phyloP scores from a whole-genome alignment of 2,797 vertebrate species.

The Eospalax fontanierii region DNA sequence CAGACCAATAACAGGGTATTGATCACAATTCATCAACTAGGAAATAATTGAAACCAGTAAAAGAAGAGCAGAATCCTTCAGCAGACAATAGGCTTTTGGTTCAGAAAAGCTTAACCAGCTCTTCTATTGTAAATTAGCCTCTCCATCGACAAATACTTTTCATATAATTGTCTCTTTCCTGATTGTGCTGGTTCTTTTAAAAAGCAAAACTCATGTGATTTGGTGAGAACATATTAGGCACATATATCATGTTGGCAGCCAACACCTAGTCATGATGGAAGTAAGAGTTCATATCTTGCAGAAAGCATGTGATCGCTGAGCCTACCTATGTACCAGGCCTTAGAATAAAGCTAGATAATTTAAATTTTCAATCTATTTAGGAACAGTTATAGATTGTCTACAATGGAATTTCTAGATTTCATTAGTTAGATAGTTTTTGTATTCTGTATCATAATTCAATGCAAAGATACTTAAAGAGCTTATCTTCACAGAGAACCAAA shows the following conservation, averaged over 20 bases:
- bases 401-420: constrained; percentile 1
- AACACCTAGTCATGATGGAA: constrained; percentile 58
- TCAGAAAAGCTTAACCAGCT: constrained; percentile 82
- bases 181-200: constrained; percentile 66
- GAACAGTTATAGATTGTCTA: neutral
- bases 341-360: constrained; percentile 28
- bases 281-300: constrained; percentile 48
- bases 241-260: constrained; percentile 64
- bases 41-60: constrained; percentile 86
- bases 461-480: neutral
- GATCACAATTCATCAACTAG: constrained; percentile 88
- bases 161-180: constrained; percentile 73
- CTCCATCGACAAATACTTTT: constrained; percentile 71
- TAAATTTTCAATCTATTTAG: constrained; percentile 2
- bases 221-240: constrained; percentile 57
- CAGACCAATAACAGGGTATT: constrained; percentile 89
- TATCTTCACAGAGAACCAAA: constrained; percentile 35
- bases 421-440: constrained; percentile 16
- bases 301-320: constrained; percentile 16
- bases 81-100: constrained; percentile 80
- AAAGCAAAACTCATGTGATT: constrained; percentile 60
- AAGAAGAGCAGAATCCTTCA: constrained; percentile 66
- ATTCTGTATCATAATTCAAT: constrained; percentile 14
- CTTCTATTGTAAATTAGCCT: constrained; percentile 62
- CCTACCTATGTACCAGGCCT: neutral